A percentile compares a stretch with the other conserved stretches of the same genome.
phyloP scores from a whole-genome alignment of 2,797 vertebrate genomes.

The Adrianichthys oophorus region DNA sequence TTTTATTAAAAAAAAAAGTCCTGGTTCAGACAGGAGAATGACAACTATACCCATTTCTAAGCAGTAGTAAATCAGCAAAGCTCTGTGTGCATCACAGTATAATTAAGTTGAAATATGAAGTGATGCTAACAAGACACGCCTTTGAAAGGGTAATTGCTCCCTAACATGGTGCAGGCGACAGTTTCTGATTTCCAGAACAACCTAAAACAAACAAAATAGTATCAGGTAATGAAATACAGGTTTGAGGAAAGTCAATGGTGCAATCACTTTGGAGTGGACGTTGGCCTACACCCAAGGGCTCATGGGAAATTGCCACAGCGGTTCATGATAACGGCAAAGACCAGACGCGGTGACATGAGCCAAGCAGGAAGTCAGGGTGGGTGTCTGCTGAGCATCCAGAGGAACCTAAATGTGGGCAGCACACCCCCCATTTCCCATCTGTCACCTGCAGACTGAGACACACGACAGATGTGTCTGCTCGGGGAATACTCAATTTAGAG shows the following conservation, averaged over 20 bases:
- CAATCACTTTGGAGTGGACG: slow-evolving; percentile 58
- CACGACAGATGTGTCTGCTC: slow-evolving; percentile 43
- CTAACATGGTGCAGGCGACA: slow-evolving; percentile 51
- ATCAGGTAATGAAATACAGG: slow-evolving; percentile 75
- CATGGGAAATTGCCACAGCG: slow-evolving; percentile 68
- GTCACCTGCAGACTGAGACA: slow-evolving; percentile 59
- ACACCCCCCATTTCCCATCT: slow-evolving; percentile 32
- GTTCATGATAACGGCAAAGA: slow-evolving; percentile 68
- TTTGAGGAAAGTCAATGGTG: slow-evolving; percentile 43
- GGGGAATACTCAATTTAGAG: slow-evolving; percentile 59
- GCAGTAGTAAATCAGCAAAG: slow-evolving; percentile 28
- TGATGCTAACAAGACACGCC: slow-evolving; percentile 56
- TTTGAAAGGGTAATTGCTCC: slow-evolving; percentile 60
- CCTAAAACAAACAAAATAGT: slow-evolving; percentile 71
- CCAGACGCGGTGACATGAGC: slow-evolving; percentile 71
- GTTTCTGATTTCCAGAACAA: slow-evolving; percentile 69
- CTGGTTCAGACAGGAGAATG: slow-evolving; percentile 30
- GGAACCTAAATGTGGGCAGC: slow-evolving; percentile 64
- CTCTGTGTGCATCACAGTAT: slow-evolving; percentile 30
- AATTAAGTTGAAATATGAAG: slow-evolving; percentile 68
- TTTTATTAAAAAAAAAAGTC: not conserved
- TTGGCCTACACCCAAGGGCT: slow-evolving; percentile 62
- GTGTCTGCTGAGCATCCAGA: slow-evolving; percentile 67
- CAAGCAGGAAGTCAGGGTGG: slow-evolving; percentile 75
- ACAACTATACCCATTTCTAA: slow-evolving; percentile 44